These are phyloP conservation scores for Smutsia temminckii DNA, from an alignment of 2,797 vertebrate genomes.

Conservation along the genomic window DNA sequence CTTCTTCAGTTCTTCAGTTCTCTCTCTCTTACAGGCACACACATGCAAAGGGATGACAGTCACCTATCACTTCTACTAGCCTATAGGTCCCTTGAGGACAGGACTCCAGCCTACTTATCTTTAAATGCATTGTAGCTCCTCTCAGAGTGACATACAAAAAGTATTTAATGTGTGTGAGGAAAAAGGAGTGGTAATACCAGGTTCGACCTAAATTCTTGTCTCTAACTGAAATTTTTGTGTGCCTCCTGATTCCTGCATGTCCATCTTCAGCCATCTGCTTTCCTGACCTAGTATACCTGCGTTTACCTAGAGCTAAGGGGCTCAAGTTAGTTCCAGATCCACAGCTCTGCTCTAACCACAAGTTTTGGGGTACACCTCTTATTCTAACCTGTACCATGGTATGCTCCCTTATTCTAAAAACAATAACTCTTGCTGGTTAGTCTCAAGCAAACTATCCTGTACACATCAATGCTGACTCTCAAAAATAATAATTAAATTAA, in stretches of 20 bases:
- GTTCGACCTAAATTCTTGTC: neutral
- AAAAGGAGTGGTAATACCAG: neutral
- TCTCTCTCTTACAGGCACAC: neutral
- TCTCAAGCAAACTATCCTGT: neutral
- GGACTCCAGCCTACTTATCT: neutral
- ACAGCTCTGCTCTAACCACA: neutral
- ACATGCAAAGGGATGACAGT: neutral
- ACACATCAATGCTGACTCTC: neutral
- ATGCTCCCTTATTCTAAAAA: neutral
- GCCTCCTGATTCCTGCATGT: neutral
- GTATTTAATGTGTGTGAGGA: neutral
- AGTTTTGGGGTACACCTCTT: neutral
- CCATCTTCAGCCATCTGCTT: neutral
- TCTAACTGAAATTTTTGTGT: neutral
- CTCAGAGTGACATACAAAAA: neutral
- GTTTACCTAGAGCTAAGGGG: neutral
- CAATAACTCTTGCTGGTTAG: neutral
- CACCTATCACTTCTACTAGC: neutral
- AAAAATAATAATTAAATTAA: constrained; percentile 21
- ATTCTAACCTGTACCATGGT: neutral
- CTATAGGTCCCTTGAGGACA: neutral
- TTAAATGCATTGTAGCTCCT: neutral
- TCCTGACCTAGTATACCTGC: neutral
- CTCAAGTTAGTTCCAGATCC: neutral
- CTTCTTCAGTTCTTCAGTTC: neutral